Evolutionary conservation across 1,140 invertebrate species (phyloP).

Genomic region (Sogatella furcifera): DNA sequence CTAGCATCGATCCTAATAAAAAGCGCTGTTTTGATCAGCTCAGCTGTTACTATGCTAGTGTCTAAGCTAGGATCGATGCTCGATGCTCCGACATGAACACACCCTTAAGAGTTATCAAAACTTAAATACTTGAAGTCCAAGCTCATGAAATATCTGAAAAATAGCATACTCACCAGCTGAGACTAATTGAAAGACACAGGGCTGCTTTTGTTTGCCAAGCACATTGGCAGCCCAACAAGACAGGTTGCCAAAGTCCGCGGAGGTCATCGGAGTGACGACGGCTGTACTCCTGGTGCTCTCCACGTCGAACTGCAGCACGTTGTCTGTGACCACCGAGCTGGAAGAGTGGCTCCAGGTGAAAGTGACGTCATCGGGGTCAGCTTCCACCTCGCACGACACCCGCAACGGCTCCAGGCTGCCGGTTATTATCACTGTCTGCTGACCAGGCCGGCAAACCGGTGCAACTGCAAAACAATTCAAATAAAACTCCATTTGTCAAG

Average conservation of each 20-base stretch:
- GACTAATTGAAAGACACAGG: conserved; percentile 56
- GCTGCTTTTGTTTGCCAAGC: conserved; percentile 52
- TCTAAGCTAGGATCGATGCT: no score
- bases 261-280: conserved; percentile 54
- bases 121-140: no score
- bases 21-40: no score
- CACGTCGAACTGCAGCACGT: conserved; percentile 6
- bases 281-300: conserved; percentile 48
- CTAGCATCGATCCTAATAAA: no score
- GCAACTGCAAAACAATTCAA: conserved; percentile 54
- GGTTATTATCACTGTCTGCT: conserved; percentile 60
- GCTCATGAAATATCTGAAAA: no score
- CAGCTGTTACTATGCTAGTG: no score
- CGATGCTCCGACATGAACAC: no score
- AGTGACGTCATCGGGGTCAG: conserved; percentile 60
- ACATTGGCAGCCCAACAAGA: conserved; percentile 56
- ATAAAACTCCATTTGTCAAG: no score
- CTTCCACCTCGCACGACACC: conserved; percentile 71
- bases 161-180: conserved; percentile 49
- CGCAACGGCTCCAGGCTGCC: conserved; percentile 63
- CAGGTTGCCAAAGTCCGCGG: conserved; percentile 55
- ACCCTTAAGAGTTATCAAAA: no score
- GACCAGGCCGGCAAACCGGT: conserved; percentile 54
- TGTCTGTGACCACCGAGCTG: background rate
- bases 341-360: conserved; percentile 61